Base-by-base conservation (phyloP, 2,797 vertebrate genomes). In the Chloroceryle inda region DNA sequence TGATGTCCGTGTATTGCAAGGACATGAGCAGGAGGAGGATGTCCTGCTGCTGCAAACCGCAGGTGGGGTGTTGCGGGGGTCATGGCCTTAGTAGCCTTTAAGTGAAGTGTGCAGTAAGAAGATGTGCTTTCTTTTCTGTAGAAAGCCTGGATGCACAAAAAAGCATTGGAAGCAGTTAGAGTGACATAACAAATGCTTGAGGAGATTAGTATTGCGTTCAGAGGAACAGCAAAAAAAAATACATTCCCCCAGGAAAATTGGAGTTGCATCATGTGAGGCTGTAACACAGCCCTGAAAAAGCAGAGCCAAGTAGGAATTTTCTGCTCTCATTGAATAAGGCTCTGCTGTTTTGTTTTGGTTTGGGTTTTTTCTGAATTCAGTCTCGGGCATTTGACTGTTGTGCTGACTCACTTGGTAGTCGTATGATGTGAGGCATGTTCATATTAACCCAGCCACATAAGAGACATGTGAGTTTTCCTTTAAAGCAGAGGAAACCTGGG, bases 1-100 rank as follows among this genome's bases (percentile, higher is more conserved):
- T 35, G 21, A 33, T 85, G 61, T 75, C 83, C n/a, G 16, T 91
- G 66, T 95, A 81, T 96, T 96, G 74, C 40, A 92, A 90, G 71
- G 68, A 83, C 95, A 29, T 96, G 94, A 97, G 75, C 80, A 92
- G 88, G 96, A 31, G 12, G 38, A 78, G 72, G 35, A 31, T 58
- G 68, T 91, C 94, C 88, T 96, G 85, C 95, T 97, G 88, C 84
- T 96, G 72, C 67, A 75, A 94, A 40, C 88, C 53, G 38, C 78
- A 78, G 69, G 68, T 72, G 53, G 74, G 90, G 86, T 94, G 91
- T 82, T 91, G 38, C 16, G 13, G 44, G 92, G 93, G 93, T 97
- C 94, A 75, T 88, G 96, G 86, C 66, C 91, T 95, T 10, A 33
- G 76, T 72, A 88, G 91, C 89, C 73, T 55, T 81, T 81, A 91